Percentiles rank a stretch among this genome's conserved stretches.
These are phyloP conservation scores for Rhinolophus sinicus DNA, from an alignment of 2,113 vertebrate genomes.

Conservation along the genomic window DNA sequence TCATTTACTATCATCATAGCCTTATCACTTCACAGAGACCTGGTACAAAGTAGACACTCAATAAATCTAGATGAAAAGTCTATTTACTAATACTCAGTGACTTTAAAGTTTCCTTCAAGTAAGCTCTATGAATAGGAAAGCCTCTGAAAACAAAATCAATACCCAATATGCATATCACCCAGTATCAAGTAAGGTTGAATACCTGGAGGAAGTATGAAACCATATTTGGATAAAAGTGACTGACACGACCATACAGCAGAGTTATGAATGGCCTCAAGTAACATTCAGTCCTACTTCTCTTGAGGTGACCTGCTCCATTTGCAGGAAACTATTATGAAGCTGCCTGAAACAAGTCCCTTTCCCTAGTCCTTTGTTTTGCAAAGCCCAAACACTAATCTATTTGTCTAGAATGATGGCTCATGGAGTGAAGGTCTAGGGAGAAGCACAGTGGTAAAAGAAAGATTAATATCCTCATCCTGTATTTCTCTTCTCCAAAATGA, in stretches of 20 bases:
- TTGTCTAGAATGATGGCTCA: slow-evolving; percentile 33
- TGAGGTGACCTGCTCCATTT: not conserved
- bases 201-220: not conserved
- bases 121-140: not conserved
- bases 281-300: not conserved
- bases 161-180: not conserved
- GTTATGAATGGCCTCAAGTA: not conserved
- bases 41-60: not conserved
- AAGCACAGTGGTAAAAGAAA: not conserved
- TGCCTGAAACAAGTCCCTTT: not conserved
- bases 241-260: not conserved
- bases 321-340: not conserved
- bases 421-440: not conserved
- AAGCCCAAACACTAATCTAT: not conserved
- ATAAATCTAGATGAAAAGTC: not conserved
- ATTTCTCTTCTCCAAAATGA: slow-evolving; percentile 46
- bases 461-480: slow-evolving; percentile 37
- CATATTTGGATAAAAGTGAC: not conserved
- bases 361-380: not conserved
- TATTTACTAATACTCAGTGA: not conserved
- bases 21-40: not conserved
- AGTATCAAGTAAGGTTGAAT: not conserved
- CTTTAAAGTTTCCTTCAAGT: not conserved
- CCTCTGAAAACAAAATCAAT: not conserved
- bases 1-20: not conserved